Evolutionary conservation across 2,113 vertebrate species (phyloP).

Genomic region (Oncorhynchus mykiss): DNA sequence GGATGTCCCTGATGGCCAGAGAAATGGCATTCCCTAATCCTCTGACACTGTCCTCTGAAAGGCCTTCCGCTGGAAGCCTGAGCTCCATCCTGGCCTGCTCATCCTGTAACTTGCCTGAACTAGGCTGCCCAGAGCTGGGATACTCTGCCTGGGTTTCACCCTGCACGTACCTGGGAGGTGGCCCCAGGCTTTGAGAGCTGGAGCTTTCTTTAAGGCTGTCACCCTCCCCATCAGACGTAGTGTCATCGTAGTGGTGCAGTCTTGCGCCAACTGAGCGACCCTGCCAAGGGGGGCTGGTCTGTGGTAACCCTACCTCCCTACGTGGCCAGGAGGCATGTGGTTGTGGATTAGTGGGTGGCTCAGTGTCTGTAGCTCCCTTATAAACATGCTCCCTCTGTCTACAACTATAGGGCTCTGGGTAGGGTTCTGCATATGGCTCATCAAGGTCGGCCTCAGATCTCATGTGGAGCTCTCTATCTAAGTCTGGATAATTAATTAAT

Average conservation of each 20-base stretch:
- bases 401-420: slow-evolving; percentile 35
- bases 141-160: slow-evolving; percentile 76
- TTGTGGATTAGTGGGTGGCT: neutral
- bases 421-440: slow-evolving; percentile 18
- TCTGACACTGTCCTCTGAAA: slow-evolving; percentile 67
- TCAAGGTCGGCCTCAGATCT: slow-evolving; percentile 29
- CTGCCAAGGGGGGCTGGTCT: slow-evolving; percentile 18
- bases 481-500: slow-evolving; percentile 9
- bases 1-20: slow-evolving; percentile 95
- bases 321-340: slow-evolving; percentile 21
- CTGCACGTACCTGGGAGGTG: slow-evolving; percentile 34
- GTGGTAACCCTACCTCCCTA: slow-evolving; percentile 28
- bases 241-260: slow-evolving; percentile 85
- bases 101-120: slow-evolving; percentile 27
- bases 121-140: slow-evolving; percentile 15
- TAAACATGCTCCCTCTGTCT: slow-evolving; percentile 46
- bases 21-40: slow-evolving; percentile 88
- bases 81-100: slow-evolving; percentile 2
- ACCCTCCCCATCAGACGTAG: slow-evolving; percentile 86
- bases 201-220: slow-evolving; percentile 84
- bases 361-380: slow-evolving; percentile 19
- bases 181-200: slow-evolving; percentile 78
- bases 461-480: slow-evolving; percentile 46
- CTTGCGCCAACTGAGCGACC: slow-evolving; percentile 68
- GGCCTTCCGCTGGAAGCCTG: neutral